Evolutionary conservation across 2,113 vertebrate species (phyloP).

Genomic region (Ursus arctos): DNA sequence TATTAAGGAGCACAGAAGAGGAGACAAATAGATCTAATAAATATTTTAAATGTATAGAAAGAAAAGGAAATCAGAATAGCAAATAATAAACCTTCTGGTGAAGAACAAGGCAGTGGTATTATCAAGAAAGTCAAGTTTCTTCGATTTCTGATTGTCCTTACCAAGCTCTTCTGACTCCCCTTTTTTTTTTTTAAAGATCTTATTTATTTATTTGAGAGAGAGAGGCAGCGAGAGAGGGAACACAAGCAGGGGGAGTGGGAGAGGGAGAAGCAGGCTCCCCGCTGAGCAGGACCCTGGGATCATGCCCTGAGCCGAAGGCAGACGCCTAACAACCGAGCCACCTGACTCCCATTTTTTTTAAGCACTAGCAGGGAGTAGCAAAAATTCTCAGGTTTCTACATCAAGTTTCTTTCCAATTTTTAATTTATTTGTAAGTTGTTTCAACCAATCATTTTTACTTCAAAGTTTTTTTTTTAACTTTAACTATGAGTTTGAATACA

Average conservation of each 20-base stretch:
- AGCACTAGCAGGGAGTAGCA: not conserved
- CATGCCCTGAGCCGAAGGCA: too few relatives aligned
- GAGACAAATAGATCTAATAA: not conserved
- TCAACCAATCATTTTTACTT: not conserved
- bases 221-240: too few relatives aligned
- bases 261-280: too few relatives aligned
- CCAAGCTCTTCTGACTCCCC: not conserved
- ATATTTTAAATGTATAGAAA: not conserved
- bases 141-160: not conserved
- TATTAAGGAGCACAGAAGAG: not conserved
- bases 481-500: conserved; percentile 10
- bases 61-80: conserved; percentile 23
- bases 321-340: too few relatives aligned
- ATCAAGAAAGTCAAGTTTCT: not conserved
- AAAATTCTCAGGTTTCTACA: conserved; percentile 20
- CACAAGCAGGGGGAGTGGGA: too few relatives aligned
- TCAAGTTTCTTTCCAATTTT: not conserved
- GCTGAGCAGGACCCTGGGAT: too few relatives aligned
- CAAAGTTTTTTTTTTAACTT: not conserved
- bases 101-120: not conserved
- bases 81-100: conserved; percentile 7
- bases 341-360: not conserved
- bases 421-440: conserved; percentile 1
- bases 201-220: too few relatives aligned
- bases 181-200: not conserved